Evolutionary conservation across 2,888 invertebrate species (phyloP).

Genomic region (Microctonus brassicae): DNA sequence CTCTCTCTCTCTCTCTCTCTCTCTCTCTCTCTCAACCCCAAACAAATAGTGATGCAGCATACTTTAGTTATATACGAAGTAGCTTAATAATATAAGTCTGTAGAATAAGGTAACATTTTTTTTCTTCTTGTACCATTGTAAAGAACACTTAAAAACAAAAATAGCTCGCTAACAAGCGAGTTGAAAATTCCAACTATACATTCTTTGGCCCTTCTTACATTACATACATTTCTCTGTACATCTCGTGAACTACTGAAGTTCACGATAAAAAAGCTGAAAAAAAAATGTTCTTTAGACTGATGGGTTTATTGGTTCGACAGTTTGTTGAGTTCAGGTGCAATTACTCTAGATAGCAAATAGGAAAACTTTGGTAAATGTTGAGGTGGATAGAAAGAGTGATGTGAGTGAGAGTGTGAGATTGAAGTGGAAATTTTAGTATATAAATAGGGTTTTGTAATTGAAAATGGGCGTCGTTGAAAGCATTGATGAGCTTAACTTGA

Average conservation of each 20-base stretch:
- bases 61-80: not conserved
- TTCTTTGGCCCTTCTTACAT: not conserved
- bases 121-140: not conserved
- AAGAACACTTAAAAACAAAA: not conserved
- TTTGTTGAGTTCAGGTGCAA: not conserved
- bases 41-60: not conserved
- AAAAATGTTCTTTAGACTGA: not conserved
- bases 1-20: not conserved
- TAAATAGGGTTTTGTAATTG: not conserved
- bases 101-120: not conserved
- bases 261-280: not conserved
- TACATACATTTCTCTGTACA: not conserved
- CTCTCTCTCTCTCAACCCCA: not conserved
- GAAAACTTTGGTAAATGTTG: conserved; percentile 1
- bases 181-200: not conserved
- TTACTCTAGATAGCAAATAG: not conserved
- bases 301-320: not conserved
- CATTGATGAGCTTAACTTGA: not conserved
- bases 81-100: not conserved
- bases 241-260: not conserved
- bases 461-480: not conserved
- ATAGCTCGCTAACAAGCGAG: not conserved
- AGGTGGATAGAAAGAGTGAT: not conserved
- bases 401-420: conserved; percentile 5
- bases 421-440: not conserved